These are phyloP conservation scores for Hirtodrosophila histrioides DNA, from an alignment of 2,888 invertebrate genomes.

Conservation along the genomic window DNA sequence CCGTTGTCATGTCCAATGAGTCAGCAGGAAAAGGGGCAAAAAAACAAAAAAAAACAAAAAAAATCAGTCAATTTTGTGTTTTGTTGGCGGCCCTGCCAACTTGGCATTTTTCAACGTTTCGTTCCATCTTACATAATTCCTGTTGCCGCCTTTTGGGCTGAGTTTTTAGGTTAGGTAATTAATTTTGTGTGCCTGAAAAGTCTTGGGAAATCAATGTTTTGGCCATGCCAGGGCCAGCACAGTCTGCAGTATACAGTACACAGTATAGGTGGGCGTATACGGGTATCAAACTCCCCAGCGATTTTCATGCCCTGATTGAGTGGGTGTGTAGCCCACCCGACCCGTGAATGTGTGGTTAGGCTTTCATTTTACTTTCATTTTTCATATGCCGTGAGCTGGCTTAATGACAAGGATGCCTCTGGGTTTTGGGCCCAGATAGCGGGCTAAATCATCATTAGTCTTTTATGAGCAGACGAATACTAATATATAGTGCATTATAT, in stretches of 20 bases:
- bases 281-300: constrained; percentile 54
- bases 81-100: constrained; percentile 30
- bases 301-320: constrained; percentile 58
- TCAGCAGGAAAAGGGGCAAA: constrained; percentile 43
- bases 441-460: constrained; percentile 57
- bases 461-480: constrained; percentile 47
- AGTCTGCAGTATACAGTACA: constrained; percentile 9
- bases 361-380: constrained; percentile 61
- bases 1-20: constrained; percentile 71
- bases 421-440: constrained; percentile 37
- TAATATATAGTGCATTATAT: background rate
- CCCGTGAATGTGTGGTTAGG: constrained; percentile 19
- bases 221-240: constrained; percentile 7
- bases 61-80: constrained; percentile 13
- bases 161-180: constrained; percentile 78
- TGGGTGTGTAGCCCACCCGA: constrained; percentile 41
- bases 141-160: constrained; percentile 39
- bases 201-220: constrained; percentile 79
- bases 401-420: constrained; percentile 61
- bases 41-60: no score
- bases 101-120: constrained; percentile 57
- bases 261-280: constrained; percentile 18
- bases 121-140: constrained; percentile 52
- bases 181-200: constrained; percentile 73
- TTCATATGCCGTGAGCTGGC: constrained; percentile 61